phyloP scores from a whole-genome alignment of 2,797 vertebrate species.

The Tarsius wallacei region DNA sequence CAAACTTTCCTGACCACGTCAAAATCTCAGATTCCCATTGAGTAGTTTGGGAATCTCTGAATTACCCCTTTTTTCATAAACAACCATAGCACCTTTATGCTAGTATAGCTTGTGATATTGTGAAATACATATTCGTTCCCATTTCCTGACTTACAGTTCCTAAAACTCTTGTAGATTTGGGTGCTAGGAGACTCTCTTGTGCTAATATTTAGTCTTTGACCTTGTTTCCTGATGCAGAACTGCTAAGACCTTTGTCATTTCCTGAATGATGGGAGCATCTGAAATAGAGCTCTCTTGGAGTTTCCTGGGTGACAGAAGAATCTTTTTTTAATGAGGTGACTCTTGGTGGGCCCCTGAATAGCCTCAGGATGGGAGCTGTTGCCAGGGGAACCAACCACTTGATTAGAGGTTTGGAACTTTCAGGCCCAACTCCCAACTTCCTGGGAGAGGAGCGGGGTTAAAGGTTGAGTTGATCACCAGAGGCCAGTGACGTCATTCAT shows the following conservation, averaged over 20 bases:
- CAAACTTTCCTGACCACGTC: neutral
- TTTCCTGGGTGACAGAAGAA: too few relatives aligned
- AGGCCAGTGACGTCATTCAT: neutral
- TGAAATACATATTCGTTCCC: neutral
- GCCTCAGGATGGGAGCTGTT: neutral
- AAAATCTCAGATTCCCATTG: neutral
- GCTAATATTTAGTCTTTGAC: neutral
- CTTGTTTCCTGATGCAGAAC: neutral
- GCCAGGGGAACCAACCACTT: neutral
- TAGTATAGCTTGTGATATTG: neutral
- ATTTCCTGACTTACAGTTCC: neutral
- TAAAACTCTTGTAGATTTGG: too few relatives aligned
- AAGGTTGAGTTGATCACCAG: neutral
- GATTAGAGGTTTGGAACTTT: neutral
- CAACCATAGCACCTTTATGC: neutral
- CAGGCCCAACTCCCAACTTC: too few relatives aligned
- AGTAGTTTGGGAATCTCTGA: neutral
- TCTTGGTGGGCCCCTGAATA: too few relatives aligned
- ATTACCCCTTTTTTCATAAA: neutral
- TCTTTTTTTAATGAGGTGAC: neutral
- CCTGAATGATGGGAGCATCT: too few relatives aligned
- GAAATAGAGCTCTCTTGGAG: neutral
- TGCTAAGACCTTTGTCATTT: neutral
- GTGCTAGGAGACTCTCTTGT: neutral
- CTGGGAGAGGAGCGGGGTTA: neutral